Percentiles rank a stretch among this genome's conserved stretches.
Evolutionary conservation across 1,140 invertebrate species (phyloP).

Genomic region (Cheumatopsyche charites): DNA sequence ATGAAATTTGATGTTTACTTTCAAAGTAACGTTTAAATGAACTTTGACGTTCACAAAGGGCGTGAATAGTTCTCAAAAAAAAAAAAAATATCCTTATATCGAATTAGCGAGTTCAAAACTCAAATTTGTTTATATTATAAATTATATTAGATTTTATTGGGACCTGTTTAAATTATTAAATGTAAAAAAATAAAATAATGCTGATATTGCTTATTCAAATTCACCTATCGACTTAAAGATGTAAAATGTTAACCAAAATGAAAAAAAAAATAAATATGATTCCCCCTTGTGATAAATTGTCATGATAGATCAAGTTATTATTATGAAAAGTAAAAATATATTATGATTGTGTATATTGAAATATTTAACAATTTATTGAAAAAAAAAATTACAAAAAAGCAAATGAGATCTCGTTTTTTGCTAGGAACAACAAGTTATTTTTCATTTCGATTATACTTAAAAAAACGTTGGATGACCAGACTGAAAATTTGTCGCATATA

Average conservation of each 20-base stretch:
- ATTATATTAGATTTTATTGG: constrained; percentile 22
- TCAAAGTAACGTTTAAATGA: neutral
- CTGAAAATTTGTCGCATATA: constrained; percentile 29
- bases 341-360: constrained; percentile 46
- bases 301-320: constrained; percentile 42
- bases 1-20: too few species aligned
- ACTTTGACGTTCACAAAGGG: neutral
- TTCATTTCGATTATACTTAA: constrained; percentile 9
- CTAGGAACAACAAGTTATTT: constrained; percentile 17
- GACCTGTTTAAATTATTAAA: constrained; percentile 20
- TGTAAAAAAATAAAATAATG: constrained; percentile 24
- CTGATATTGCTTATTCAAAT: constrained; percentile 32
- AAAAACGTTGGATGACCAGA: constrained; percentile 21
- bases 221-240: constrained; percentile 25
- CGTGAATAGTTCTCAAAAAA: neutral
- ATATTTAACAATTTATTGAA: constrained; percentile 34
- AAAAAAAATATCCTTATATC: constrained; percentile 12
- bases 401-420: constrained; percentile 23
- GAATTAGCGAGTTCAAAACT: constrained; percentile 15
- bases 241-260: constrained; percentile 24
- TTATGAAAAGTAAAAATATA: constrained; percentile 39
- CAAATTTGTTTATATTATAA: constrained; percentile 19
- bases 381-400: constrained; percentile 14
- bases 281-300: constrained; percentile 46
- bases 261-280: constrained; percentile 43